Evolutionary conservation across 1,140 invertebrate genomes (phyloP), one percentile per base, ranked within the genome.

Genomic region (Pseudachorutes palmiensis): DNA sequence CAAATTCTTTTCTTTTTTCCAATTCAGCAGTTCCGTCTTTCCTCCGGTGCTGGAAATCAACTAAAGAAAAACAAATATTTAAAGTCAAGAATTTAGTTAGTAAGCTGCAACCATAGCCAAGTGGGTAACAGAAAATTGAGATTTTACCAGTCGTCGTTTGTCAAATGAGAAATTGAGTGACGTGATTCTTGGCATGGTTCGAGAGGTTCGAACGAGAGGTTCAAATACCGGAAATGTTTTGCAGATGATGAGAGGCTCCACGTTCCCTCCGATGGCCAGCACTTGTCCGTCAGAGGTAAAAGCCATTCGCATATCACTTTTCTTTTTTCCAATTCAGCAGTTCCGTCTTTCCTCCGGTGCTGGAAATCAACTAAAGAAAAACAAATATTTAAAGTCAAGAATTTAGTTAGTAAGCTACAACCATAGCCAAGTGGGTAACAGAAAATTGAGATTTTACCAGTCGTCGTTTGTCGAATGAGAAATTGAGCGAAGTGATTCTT

Each of bases 11-110:
- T 55, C 26, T 26, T 41, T 49, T 26, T 62, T 5, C 70, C 67
- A 72, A 32, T 66, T 55, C n/a, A 67, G 9, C 2, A 72, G 26
- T 16, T 41, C 45, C 30, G 69, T 66, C 48, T 51, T 63, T 19
- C 68, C 49, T n/a, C 69, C 67, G 45, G 63, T 72, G n/a, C 36
- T 51, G 28, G 41, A 61, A 12, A 72, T n/a, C 1, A 72, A 51
- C 67, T 71, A 62, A n/a, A n/a, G n/a, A n/a, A n/a, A n/a, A n/a
- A n/a, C n/a, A n/a, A n/a, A n/a, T n/a, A n/a, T n/a, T n/a, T n/a
- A n/a, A n/a, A n/a, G n/a, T n/a, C n/a, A n/a, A n/a, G n/a, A n/a
- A n/a, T n/a, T n/a, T n/a, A n/a, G n/a, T n/a, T n/a, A n/a, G n/a
- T n/a, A n/a, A n/a, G n/a, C n/a, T n/a, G n/a, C n/a, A n/a, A n/a